Evolutionary conservation across 2,888 invertebrate species (phyloP).

Genomic region (Drosophila leonis): DNA sequence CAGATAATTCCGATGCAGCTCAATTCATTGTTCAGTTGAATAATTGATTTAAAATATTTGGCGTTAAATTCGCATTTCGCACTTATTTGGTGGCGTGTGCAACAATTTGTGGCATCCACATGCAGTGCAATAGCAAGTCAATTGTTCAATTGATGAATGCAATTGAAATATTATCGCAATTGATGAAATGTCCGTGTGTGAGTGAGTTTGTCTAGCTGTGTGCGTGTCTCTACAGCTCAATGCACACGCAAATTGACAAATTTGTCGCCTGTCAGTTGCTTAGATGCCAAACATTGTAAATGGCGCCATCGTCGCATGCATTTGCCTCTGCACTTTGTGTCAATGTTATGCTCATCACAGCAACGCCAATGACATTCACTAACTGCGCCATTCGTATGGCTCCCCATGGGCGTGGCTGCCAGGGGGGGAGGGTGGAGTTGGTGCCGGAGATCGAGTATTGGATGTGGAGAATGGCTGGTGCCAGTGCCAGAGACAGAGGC

Average conservation of each 20-base stretch:
- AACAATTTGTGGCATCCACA: conserved; percentile 13
- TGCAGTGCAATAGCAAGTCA: conserved; percentile 11
- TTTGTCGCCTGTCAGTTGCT: conserved; percentile 56
- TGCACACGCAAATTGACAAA: conserved; percentile 46
- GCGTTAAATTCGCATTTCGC: neutral
- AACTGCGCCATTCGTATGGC: conserved; percentile 20
- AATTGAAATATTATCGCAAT: conserved; percentile 17
- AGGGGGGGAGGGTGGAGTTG: neutral
- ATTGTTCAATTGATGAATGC: conserved; percentile 5
- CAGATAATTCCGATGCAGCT: neutral
- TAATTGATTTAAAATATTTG: neutral
- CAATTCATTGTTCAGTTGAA: neutral
- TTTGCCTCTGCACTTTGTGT: conserved; percentile 68
- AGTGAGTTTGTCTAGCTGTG: neutral
- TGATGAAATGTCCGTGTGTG: conserved; percentile 11
- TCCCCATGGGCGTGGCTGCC: neutral
- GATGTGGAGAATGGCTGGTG: conserved; percentile 16
- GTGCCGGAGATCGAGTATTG: conserved; percentile 5
- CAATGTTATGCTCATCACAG: conserved; percentile 80
- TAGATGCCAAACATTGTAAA: conserved; percentile 36
- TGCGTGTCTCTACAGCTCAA: conserved; percentile 13
- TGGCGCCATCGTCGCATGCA: conserved; percentile 33
- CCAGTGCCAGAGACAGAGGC: conserved; percentile 39
- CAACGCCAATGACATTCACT: conserved; percentile 63
- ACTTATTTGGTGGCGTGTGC: neutral